Conservation (phyloP, 1,140 invertebrate genomes). For the Stenopsyche tienmushanensis region DNA sequence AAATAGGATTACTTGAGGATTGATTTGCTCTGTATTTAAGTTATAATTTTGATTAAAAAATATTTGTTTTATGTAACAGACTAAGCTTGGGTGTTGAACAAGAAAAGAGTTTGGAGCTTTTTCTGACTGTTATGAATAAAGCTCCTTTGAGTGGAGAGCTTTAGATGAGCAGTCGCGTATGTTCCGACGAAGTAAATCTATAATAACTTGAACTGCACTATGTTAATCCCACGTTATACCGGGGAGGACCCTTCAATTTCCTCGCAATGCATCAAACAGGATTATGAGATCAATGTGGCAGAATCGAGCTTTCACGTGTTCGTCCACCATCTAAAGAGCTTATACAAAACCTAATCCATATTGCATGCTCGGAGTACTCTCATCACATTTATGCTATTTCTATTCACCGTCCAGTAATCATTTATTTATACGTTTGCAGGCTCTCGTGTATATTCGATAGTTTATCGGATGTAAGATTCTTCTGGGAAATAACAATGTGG, state of each 20-base stretch:
- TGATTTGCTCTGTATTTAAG: too few relatives aligned
- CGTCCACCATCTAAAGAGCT: background rate
- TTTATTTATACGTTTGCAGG: background rate
- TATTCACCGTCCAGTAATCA: background rate
- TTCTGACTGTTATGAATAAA: too few relatives aligned
- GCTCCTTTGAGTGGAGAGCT: background rate
- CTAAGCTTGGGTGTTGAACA: too few relatives aligned
- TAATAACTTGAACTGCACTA: background rate
- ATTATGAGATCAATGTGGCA: conserved; percentile 6
- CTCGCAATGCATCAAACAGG: conserved; percentile 17
- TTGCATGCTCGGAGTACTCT: background rate
- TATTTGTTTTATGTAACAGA: too few relatives aligned
- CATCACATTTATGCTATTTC: background rate
- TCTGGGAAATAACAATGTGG: background rate
- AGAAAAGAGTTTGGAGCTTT: too few relatives aligned
- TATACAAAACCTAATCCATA: background rate
- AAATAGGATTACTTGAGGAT: too few relatives aligned
- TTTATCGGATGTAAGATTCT: background rate
- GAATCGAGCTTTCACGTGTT: conserved; percentile 6
- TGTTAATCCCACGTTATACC: conserved; percentile 2
- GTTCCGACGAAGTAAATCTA: background rate
- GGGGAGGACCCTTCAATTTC: background rate
- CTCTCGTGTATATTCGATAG: background rate
- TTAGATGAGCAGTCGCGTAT: background rate
- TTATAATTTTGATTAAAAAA: too few relatives aligned